Conservation (phyloP, 2,113 vertebrate genomes). For the Tragelaphus scriptus region DNA sequence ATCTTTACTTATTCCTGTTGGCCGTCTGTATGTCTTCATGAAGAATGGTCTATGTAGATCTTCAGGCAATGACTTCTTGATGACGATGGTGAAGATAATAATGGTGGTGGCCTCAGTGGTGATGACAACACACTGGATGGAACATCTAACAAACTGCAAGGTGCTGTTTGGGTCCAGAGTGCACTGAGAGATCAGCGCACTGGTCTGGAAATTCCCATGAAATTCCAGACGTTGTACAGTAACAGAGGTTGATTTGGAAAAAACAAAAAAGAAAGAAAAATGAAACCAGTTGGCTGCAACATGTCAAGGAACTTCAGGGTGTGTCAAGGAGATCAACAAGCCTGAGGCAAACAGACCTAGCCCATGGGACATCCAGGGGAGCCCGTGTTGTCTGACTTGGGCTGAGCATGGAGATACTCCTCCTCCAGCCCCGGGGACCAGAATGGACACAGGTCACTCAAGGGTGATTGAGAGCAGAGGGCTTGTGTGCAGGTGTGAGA, state of each 20-base stretch:
- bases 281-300: background rate
- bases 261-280: background rate
- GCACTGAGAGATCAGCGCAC: background rate
- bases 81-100: background rate
- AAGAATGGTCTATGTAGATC: background rate
- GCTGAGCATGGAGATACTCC: background rate
- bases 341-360: background rate
- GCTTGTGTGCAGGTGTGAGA: background rate
- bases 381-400: fast-evolving
- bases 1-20: background rate
- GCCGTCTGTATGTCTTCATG: fast-evolving
- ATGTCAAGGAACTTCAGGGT: background rate
- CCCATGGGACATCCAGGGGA: background rate
- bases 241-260: background rate
- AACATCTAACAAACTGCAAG: background rate
- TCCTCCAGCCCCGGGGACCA: background rate
- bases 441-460: background rate
- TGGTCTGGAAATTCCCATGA: background rate
- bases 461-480: background rate
- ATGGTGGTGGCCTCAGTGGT: background rate
- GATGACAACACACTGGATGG: background rate
- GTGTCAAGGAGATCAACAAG: background rate
- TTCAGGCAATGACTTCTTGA: background rate
- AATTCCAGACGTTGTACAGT: background rate
- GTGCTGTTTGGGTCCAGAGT: background rate